These are phyloP conservation scores for Macquaria ambigua DNA, from an alignment of 2,113 vertebrate species.

Conservation along the genomic window DNA sequence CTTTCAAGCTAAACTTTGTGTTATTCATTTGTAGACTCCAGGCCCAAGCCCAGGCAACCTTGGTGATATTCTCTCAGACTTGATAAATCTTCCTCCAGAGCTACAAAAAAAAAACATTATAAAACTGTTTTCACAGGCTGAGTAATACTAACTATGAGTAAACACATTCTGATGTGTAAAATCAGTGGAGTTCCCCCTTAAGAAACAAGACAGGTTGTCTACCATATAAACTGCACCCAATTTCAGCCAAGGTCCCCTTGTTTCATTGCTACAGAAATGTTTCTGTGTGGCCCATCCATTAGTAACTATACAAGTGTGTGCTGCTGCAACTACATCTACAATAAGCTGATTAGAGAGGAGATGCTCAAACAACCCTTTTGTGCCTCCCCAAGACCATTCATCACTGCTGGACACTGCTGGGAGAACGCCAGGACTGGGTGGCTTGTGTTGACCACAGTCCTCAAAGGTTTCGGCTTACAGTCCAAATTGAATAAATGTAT, in stretches of 20 bases:
- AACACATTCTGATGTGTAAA: slow-evolving; percentile 6
- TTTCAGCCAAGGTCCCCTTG: background rate
- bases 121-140: background rate
- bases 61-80: background rate
- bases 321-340: background rate
- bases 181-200: background rate
- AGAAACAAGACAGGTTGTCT: background rate
- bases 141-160: background rate
- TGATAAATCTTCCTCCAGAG: background rate
- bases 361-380: background rate
- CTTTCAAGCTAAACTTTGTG: background rate
- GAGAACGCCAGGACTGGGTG: background rate
- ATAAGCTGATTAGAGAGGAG: background rate
- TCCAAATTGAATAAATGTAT: slow-evolving; percentile 19
- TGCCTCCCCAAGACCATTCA: background rate
- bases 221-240: background rate
- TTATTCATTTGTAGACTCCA: background rate
- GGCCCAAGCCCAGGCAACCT: background rate
- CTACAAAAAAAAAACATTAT: background rate
- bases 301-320: background rate
- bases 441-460: background rate
- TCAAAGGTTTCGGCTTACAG: slow-evolving; percentile 4
- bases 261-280: background rate
- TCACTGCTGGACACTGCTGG: background rate
- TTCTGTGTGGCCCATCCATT: background rate